Evolutionary conservation across 1,140 invertebrate genomes (phyloP).

Genomic region (Glossosoma conforme): DNA sequence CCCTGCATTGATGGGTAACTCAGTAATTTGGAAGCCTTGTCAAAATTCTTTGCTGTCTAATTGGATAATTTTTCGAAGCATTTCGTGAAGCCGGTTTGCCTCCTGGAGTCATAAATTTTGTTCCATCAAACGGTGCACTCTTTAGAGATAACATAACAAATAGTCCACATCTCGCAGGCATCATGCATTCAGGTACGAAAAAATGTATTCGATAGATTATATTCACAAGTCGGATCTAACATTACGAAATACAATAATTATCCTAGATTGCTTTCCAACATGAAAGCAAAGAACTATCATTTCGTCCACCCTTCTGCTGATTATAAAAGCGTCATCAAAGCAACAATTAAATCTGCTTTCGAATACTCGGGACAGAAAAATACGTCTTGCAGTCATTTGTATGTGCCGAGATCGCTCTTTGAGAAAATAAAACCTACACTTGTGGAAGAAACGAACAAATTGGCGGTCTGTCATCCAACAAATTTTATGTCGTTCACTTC

Average conservation of each 20-base stretch:
- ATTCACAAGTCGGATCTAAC: slow-evolving; percentile 81
- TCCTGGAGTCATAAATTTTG: slow-evolving; percentile 89
- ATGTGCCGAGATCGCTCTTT: slow-evolving; percentile 85
- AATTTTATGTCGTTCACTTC: slow-evolving; percentile 77
- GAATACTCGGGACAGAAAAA: slow-evolving; percentile 94
- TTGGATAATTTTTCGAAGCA: slow-evolving; percentile 82
- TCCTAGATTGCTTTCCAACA: slow-evolving; percentile 85
- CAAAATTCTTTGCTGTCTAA: slow-evolving; percentile 92
- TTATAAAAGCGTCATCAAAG: slow-evolving; percentile 65
- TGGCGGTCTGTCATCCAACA: slow-evolving; percentile 77
- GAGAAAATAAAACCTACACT: slow-evolving; percentile 65
- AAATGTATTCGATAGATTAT: slow-evolving; percentile 81
- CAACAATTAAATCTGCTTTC: slow-evolving; percentile 81
- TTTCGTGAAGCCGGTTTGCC: slow-evolving; percentile 80
- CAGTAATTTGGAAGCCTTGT: slow-evolving; percentile 92
- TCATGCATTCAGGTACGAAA: slow-evolving; percentile 95
- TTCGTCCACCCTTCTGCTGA: slow-evolving; percentile 86
- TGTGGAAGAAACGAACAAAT: slow-evolving; percentile 50
- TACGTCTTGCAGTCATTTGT: slow-evolving; percentile 88
- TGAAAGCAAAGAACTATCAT: slow-evolving; percentile 96
- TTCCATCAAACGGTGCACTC: slow-evolving; percentile 82
- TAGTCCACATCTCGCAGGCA: slow-evolving; percentile 75
- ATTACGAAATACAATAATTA: slow-evolving; percentile 77
- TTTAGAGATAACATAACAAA: slow-evolving; percentile 84
- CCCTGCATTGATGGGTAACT: slow-evolving; percentile 90